Base-by-base conservation (phyloP, 2,797 vertebrate species). In the Pseudochaenichthys georgianus region DNA sequence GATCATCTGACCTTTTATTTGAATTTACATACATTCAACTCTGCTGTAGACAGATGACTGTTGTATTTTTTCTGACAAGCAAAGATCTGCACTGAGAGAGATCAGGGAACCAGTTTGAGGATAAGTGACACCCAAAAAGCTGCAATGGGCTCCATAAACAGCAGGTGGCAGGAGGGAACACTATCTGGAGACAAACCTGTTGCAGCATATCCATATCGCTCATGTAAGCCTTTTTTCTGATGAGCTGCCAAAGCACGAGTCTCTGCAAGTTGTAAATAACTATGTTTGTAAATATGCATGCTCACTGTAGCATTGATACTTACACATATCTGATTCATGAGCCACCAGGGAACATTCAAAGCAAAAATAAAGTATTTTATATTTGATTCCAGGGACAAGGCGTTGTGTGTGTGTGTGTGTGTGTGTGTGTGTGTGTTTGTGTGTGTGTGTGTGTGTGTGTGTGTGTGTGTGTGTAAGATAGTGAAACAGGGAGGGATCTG, bases 161-260 rank as follows among this genome's bases (percentile, higher is more conserved):
- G 84, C 87, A 91, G 92, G 77, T 81, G 91, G 91, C 90, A 88
- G 82, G 55, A 85, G 46, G 67, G 75, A 82, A 62, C 77, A 57
- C 77, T 72, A 15, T 75, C 57, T 46, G 64, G 21, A 68, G 31
- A 19, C 31, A 68, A 65, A 89, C 89, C 88, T 88, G 87, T 91
- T 90, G 86, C 86, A 81, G 63, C 12, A 46, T 62, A 64, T 78
- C 67, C 53, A 62, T 80, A 65, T 75, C 63, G 68, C 57, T 84
- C 77, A 77, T 82, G 73, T 69, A 77, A 81, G 71, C 12, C 47
- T 59, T 70, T 84, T 52, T 50, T 57, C 43, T 78, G 77, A 85
- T 75, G 65, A 76, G 50, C 64, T 81, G 76, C 73, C 75, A 82
- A 79, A 65, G 47, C 73, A 52, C 2, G 34, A 81, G 55, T 0